A percentile compares a stretch with the other conserved stretches of the same genome.
Evolutionary conservation across 2,797 vertebrate genomes (phyloP).

Genomic region (Intellagama lesueurii): DNA sequence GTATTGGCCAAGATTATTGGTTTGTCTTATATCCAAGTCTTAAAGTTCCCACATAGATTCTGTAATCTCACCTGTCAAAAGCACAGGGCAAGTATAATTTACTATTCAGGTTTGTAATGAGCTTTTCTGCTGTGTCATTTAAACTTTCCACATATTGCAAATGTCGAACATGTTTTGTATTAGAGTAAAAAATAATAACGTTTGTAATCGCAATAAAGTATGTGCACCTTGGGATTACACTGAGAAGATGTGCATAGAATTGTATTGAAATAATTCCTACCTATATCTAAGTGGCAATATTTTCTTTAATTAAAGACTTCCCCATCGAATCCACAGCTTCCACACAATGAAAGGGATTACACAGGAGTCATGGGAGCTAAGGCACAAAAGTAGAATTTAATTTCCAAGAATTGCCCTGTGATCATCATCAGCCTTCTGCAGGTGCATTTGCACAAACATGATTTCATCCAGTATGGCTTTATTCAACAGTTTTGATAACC

Average conservation of each 20-base stretch:
- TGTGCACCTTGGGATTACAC: neutral
- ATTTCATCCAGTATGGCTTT: neutral
- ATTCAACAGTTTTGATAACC: neutral
- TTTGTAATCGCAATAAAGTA: neutral
- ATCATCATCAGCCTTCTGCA: too few relatives aligned
- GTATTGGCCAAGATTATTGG: neutral
- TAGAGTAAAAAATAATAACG: neutral
- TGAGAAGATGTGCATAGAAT: neutral
- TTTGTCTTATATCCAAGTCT: neutral
- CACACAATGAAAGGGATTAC: too few relatives aligned
- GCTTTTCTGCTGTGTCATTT: constrained; percentile 7
- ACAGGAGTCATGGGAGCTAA: too few relatives aligned
- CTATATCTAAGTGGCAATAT: too few relatives aligned
- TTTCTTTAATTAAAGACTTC: too few relatives aligned
- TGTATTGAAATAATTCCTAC: neutral
- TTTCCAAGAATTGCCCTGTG: too few relatives aligned
- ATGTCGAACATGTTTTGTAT: neutral
- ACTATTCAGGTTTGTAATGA: constrained; percentile 19
- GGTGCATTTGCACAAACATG: too few relatives aligned
- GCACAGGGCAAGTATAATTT: neutral
- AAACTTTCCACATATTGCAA: neutral
- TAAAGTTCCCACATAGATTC: neutral
- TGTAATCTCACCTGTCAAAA: neutral
- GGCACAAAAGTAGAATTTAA: too few relatives aligned
- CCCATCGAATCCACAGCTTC: too few relatives aligned